Base-by-base conservation (phyloP, 2,797 vertebrate genomes). In the Chiloscyllium punctatum region DNA sequence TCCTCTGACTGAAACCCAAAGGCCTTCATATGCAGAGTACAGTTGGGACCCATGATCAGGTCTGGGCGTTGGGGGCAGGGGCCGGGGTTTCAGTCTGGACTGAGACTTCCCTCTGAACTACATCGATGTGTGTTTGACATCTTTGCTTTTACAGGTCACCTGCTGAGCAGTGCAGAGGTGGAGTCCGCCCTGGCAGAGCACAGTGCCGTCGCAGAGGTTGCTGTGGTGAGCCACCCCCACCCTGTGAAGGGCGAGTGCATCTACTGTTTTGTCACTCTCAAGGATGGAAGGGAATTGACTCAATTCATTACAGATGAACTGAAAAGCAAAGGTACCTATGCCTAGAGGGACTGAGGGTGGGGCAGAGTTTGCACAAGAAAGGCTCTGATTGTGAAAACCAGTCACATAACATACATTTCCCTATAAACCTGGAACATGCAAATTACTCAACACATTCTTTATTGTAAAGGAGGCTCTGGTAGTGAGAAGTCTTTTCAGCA, bases 241-340 rank as follows among this genome's bases (percentile, higher is more conserved):
- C 97, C 98, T 0, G 97, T 99, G 96, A 99, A 99, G 97, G 99
- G 99, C 15, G 99, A 99, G 96, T 99, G 99, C 95, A 98, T 99
- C 92, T 99, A 99, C 97, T 99, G 99, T 97, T 99, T 99, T 1
- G 99, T 99, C 27, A 99, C 99, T 0, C 97, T 99, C 23, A 97
- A 96, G 0, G 98, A 99, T 0, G 99, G 98, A 51, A 97, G 98
- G 0, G 96, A 96, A 11, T 99, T 98, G 97, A 98, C 96, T 96
- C 95, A 97, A 15, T 96, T 95, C 11, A 97, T 99, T 96, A 97
- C 96, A 0, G 98, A 98, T 0, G 98, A 99, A 95, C 98, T 99
- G 94, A 99, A 97, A 95, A 98, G 98, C 96, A 98, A 98, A 98
- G 99, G 99, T 99, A 95, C 21, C n/a, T n/a, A 4, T 95, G 30